A percentile compares a stretch with the other conserved stretches of the same genome.
Conservation (phyloP, 2,888 invertebrate species). For the Drosophila bunnanda region DNA sequence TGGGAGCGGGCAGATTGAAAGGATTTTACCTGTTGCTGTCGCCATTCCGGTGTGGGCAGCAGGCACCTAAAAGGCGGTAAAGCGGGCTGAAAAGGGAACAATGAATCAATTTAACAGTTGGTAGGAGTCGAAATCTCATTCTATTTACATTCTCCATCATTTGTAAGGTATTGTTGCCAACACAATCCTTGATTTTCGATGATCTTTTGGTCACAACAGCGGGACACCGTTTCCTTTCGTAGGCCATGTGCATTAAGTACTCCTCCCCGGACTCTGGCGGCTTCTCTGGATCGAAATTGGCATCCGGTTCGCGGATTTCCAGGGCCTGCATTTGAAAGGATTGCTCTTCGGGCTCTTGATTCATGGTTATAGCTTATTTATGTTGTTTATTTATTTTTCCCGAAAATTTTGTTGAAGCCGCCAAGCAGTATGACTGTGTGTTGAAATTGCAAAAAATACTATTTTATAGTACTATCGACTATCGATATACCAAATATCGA, state of each 20-base stretch:
- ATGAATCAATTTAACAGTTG: rapidly evolving
- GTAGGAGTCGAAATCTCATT: rapidly evolving
- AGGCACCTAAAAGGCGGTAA: conserved; percentile 61
- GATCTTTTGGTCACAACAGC: conserved; percentile 78
- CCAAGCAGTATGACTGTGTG: conserved; percentile 1
- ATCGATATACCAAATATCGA: conserved; percentile 7
- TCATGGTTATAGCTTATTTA: conserved; percentile 8
- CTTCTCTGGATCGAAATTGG: conserved; percentile 79
- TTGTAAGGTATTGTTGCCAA: conserved; percentile 17
- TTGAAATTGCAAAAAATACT: not conserved
- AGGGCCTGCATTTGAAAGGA: conserved; percentile 83
- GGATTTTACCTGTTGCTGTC: conserved; percentile 72
- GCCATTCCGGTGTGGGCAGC: conserved; percentile 83
- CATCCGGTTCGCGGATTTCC: conserved; percentile 79
- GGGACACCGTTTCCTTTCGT: conserved; percentile 83
- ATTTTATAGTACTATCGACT: not conserved
- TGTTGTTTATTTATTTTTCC: not conserved
- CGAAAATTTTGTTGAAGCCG: not conserved
- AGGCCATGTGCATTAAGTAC: conserved; percentile 82
- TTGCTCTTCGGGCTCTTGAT: conserved; percentile 52
- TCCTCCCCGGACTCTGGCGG: conserved; percentile 82
- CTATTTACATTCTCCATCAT: conserved; percentile 49
- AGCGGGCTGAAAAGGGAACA: not conserved
- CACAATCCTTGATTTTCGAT: conserved; percentile 34
- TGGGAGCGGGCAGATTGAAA: conserved; percentile 73